Percentiles rank a stretch among this genome's conserved stretches.
Evolutionary conservation across 2,888 invertebrate species (phyloP).

Genomic region (Drosophila meridiana): DNA sequence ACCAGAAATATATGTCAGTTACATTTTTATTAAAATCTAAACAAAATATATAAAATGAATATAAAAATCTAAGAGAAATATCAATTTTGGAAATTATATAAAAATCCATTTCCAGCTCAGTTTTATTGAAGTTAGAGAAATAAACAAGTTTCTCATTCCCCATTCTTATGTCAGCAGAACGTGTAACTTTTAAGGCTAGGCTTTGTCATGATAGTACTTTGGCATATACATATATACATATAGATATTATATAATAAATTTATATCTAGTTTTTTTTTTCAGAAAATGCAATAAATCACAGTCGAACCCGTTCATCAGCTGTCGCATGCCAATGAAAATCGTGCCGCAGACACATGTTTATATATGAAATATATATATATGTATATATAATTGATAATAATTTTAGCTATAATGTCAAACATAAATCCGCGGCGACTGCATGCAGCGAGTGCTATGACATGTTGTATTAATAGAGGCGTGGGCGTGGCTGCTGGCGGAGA

Average conservation of each 20-base stretch:
- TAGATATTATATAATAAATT: not conserved
- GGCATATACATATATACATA: not conserved
- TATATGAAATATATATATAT: not conserved
- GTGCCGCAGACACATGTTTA: constrained; percentile 1
- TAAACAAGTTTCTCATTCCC: not conserved
- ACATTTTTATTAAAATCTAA: not conserved
- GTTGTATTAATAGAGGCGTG: constrained; percentile 11
- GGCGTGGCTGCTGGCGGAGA: constrained; percentile 41
- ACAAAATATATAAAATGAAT: not conserved
- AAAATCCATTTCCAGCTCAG: not conserved
- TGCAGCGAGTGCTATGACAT: constrained; percentile 8
- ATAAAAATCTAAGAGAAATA: not conserved
- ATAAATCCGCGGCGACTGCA: constrained; percentile 21
- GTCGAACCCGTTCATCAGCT: constrained; percentile 9
- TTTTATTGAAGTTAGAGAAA: not conserved
- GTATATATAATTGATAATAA: constrained; percentile 43
- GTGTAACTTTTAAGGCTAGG: not conserved
- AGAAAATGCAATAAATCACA: constrained; percentile 39
- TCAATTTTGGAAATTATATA: not conserved
- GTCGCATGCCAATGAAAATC: constrained; percentile 25
- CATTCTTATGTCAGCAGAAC: not conserved
- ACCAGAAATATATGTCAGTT: no score
- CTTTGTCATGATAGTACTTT: not conserved
- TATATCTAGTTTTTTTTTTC: not conserved
- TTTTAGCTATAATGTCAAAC: constrained; percentile 35